These are phyloP conservation scores for Psittacula cyanocephala DNA, from an alignment of 2,113 vertebrate genomes.

Conservation along the genomic window DNA sequence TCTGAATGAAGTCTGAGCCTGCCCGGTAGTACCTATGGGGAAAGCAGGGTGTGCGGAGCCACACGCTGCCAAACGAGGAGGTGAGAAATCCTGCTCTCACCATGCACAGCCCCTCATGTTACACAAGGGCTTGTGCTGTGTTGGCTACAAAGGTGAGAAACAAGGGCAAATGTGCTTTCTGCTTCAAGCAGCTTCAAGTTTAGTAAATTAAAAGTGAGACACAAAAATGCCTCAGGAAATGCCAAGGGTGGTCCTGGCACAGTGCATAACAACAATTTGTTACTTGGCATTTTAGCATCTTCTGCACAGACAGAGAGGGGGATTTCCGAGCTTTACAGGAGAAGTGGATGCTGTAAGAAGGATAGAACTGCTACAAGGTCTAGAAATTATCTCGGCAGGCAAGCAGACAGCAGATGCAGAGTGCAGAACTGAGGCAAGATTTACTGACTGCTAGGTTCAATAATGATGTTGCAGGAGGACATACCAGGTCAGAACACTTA, in stretches of 20 bases:
- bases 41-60: accelerated
- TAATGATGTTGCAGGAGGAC: neutral
- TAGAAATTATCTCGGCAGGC: neutral
- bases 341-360: neutral
- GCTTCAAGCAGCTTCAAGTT: neutral
- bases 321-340: neutral
- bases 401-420: neutral
- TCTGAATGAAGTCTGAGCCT: neutral
- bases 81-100: neutral
- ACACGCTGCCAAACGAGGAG: accelerated
- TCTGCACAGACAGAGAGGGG: neutral
- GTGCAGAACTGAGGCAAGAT: neutral
- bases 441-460: neutral
- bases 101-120: accelerated
- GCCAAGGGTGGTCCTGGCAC: neutral
- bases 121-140: accelerated
- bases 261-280: neutral
- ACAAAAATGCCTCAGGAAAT: neutral
- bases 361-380: neutral
- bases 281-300: neutral
- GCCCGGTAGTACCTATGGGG: neutral
- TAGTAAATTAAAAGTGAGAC: neutral
- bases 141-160: neutral
- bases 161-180: neutral
- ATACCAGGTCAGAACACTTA: neutral